phyloP scores from a whole-genome alignment of 2,888 invertebrate genomes.

The Cancer borealis region DNA sequence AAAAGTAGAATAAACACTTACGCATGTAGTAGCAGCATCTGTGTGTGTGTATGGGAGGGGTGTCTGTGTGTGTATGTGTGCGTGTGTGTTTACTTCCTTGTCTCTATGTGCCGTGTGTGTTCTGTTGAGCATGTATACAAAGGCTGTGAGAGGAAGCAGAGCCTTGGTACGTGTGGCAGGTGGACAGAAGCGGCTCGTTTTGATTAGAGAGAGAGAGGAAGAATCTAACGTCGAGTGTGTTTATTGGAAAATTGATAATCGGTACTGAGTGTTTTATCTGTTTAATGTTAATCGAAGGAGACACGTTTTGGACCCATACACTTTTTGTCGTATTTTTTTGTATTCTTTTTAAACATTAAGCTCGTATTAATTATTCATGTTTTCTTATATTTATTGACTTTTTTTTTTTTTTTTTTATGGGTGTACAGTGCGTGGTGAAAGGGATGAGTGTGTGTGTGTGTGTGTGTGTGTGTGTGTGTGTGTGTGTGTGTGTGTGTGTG shows the following conservation, averaged over 20 bases:
- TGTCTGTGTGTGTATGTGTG: background rate
- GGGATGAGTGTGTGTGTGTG: too few species aligned
- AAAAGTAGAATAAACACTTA: background rate
- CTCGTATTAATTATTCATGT: too few species aligned
- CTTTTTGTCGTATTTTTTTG: too few species aligned
- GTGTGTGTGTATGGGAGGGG: background rate
- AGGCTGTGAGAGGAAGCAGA: background rate
- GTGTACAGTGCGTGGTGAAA: too few species aligned
- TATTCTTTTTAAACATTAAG: too few species aligned
- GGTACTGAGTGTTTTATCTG: background rate
- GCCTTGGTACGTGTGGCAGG: background rate
- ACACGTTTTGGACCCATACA: too few species aligned
- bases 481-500: too few species aligned
- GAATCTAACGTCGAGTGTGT: background rate
- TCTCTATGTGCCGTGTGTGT: background rate
- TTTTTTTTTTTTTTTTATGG: too few species aligned
- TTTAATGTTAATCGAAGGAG: too few species aligned
- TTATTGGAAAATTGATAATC: background rate
- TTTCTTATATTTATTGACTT: too few species aligned
- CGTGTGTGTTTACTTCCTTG: background rate
- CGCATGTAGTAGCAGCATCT: background rate
- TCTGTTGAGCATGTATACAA: background rate
- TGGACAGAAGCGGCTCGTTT: background rate
- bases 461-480: too few species aligned
- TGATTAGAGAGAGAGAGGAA: background rate